phyloP scores from a whole-genome alignment of 2,113 vertebrate species.

The Perca fluviatilis region DNA sequence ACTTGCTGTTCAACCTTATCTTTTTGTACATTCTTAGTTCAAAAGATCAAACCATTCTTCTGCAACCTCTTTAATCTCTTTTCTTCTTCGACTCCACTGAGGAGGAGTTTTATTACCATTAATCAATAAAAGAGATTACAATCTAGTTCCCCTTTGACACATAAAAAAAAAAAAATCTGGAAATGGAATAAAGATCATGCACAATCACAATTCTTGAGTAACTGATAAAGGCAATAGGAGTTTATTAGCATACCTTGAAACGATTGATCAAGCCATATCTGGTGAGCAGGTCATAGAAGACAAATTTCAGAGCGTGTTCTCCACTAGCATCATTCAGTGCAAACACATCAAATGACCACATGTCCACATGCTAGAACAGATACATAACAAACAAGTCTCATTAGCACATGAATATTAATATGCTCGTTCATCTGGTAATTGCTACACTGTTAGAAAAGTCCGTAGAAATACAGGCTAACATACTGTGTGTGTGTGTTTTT shows the following conservation, averaged over 20 bases:
- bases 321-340: constrained; percentile 93
- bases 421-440: neutral
- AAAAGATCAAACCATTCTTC: neutral
- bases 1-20: no score
- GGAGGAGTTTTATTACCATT: no score
- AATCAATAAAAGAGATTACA: neutral
- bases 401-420: neutral
- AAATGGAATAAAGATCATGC: neutral
- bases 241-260: constrained; percentile 90
- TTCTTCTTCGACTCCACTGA: no score
- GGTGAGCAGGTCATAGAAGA: constrained; percentile 96
- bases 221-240: neutral
- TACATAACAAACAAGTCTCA: constrained; percentile 17
- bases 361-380: constrained; percentile 90
- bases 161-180: neutral
- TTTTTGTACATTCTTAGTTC: neutral
- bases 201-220: neutral
- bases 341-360: constrained; percentile 97
- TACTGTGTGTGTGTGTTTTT: no score
- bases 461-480: no score
- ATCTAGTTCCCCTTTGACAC: neutral
- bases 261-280: constrained; percentile 95
- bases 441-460: no score
- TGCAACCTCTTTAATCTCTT: neutral
- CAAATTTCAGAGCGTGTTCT: constrained; percentile 95